A percentile compares a stretch with the other conserved stretches of the same genome.
phyloP scores from a whole-genome alignment of 2,113 vertebrate genomes.

The Felis chaus region DNA sequence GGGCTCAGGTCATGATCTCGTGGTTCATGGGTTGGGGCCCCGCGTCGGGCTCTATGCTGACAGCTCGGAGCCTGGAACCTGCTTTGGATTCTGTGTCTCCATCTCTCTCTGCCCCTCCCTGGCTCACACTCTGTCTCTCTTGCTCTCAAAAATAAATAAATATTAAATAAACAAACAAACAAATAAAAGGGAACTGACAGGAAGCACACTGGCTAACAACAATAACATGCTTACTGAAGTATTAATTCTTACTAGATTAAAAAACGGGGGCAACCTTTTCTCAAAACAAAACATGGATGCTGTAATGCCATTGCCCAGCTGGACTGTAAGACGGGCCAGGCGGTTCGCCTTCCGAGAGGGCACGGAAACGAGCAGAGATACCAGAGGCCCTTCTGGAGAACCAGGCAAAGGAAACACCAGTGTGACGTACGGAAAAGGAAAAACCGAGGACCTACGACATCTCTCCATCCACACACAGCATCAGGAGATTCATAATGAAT shows the following conservation, averaged over 20 bases:
- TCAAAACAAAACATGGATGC: neutral
- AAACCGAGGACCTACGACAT: neutral
- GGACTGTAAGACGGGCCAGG: neutral
- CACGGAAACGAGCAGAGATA: neutral
- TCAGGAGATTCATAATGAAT: neutral
- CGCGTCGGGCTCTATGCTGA: too few relatives aligned
- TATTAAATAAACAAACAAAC: too few relatives aligned
- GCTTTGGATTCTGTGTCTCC: too few relatives aligned
- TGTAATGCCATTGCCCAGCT: neutral
- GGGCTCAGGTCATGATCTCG: too few relatives aligned
- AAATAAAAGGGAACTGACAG: neutral
- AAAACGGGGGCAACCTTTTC: neutral
- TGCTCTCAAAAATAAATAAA: too few relatives aligned
- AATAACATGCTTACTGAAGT: neutral
- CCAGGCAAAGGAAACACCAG: neutral
- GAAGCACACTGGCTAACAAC: neutral
- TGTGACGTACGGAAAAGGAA: neutral
- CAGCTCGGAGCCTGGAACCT: too few relatives aligned
- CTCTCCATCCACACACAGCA: neutral
- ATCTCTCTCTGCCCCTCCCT: too few relatives aligned
- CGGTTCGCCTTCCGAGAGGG: neutral
- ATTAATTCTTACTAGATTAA: neutral
- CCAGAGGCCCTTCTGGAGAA: neutral
- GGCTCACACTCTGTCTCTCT: too few relatives aligned
- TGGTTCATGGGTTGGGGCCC: too few relatives aligned